Evolutionary conservation across 2,113 vertebrate species (phyloP), one percentile per base, ranked within the genome.

Genomic region (Equus quagga): DNA sequence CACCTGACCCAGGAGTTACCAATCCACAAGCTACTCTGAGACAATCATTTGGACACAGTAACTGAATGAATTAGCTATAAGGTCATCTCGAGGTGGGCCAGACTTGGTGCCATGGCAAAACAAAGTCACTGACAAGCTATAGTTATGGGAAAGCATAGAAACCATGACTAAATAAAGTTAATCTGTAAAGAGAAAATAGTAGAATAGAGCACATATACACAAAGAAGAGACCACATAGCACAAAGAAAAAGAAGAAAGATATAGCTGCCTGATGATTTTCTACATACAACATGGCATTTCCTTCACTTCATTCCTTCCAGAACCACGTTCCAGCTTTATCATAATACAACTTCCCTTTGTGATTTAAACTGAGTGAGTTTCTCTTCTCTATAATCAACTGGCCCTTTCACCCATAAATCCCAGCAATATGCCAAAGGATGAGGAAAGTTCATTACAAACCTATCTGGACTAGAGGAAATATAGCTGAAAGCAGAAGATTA

Each of bases 21-120:
- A 93, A 49, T 89, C 54, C 21, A 85, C 82, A 98, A 96, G 13
- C 5, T 64, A 94, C 5, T 6, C 21, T 41, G 23, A 96, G 51
- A 89, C 9, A 46, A 85, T 94, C 24, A 62, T 64, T 58, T 85
- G n/a, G 60, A 81, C 36, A 75, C 12, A 75, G 14, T 80, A 51
- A 65, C 9, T 76, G 17, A 89, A 91, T 64, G 28, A 96, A 65
- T 58, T 79, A 90, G 41, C 6, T 90, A 89, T 41, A 80, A 80
- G 60, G 3, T 73, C 24, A 86, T 51, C 56, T 62, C 41, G 12
- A 89, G 10, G 85, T 91, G 33, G 54, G 26, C 15, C 51, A 96
- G 9, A 80, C 78, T 75, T 80, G 36, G 31, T 78, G 0, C 12
- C 58, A 72, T 84, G 26, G 24, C 58, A 93, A 88, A 23, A 83